Conservation (phyloP, 2,888 invertebrate species). For the Nomada ferruginata region DNA sequence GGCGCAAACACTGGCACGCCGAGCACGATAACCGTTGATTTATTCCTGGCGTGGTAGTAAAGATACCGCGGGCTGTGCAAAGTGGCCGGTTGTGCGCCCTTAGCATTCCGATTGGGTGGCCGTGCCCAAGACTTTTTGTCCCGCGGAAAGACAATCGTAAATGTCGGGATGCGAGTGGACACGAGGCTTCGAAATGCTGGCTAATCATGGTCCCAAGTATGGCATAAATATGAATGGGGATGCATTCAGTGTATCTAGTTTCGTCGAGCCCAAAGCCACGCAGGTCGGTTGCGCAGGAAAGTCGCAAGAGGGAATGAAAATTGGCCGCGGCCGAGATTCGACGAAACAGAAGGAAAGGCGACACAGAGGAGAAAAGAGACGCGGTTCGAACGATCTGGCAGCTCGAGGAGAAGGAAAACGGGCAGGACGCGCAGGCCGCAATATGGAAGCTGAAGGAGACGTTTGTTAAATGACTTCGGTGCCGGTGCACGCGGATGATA, state of each 20-base stretch:
- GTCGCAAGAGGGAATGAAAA: slow-evolving; percentile 9
- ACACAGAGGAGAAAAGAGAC: neutral
- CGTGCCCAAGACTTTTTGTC: slow-evolving; percentile 11
- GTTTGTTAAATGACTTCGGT: slow-evolving; percentile 73
- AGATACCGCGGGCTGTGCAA: slow-evolving; percentile 21
- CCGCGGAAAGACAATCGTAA: neutral
- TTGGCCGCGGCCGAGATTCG: neutral
- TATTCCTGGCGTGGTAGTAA: slow-evolving; percentile 46
- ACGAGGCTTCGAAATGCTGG: too few relatives aligned
- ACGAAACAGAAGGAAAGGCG: neutral
- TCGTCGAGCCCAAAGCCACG: neutral
- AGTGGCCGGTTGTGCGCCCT: neutral
- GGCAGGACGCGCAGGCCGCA: slow-evolving; percentile 43
- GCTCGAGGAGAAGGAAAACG: slow-evolving; percentile 24
- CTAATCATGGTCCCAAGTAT: too few relatives aligned
- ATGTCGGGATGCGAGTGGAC: neutral
- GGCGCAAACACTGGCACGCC: slow-evolving; percentile 27
- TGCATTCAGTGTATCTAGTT: too few relatives aligned
- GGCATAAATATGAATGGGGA: too few relatives aligned
- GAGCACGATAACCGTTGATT: slow-evolving; percentile 57
- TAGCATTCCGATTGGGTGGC: neutral
- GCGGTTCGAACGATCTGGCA: slow-evolving; percentile 18
- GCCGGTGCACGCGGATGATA: slow-evolving; percentile 67
- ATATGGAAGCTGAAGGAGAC: slow-evolving; percentile 71
- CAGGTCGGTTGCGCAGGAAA: neutral